Evolutionary conservation across 2,888 invertebrate genomes (phyloP).

Genomic region (Heliothis peltigera): DNA sequence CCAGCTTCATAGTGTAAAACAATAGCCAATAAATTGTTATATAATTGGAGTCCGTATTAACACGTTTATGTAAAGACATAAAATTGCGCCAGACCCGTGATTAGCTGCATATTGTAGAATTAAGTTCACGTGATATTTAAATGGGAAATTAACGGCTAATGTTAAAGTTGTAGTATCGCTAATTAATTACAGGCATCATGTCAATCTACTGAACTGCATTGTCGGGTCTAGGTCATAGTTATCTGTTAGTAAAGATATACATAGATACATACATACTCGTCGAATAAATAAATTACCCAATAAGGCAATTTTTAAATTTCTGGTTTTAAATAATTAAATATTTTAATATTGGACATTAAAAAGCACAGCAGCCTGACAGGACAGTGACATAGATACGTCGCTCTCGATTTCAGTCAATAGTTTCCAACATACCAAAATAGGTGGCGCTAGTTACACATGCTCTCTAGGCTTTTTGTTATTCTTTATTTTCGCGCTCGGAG

Average conservation of each 20-base stretch:
- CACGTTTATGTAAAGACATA: constrained; percentile 10
- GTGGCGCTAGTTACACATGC: constrained; percentile 14
- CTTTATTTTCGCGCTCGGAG: constrained; percentile 39
- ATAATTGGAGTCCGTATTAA: constrained; percentile 26
- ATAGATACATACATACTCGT: too few species aligned
- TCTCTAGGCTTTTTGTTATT: constrained; percentile 29
- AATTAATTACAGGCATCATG: constrained; percentile 9
- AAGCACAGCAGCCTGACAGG: constrained; percentile 9
- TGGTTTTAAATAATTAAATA: too few species aligned
- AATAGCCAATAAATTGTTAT: constrained; percentile 29
- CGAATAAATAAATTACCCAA: too few species aligned
- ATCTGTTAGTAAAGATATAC: not conserved
- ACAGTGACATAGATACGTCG: constrained; percentile 16
- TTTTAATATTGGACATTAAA: not conserved
- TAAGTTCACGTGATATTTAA: constrained; percentile 21
- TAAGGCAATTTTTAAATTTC: too few species aligned
- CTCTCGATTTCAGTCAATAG: constrained; percentile 41
- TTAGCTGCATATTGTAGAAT: not conserved
- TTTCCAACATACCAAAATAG: constrained; percentile 9
- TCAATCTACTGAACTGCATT: constrained; percentile 2
- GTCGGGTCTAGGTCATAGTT: constrained; percentile 4
- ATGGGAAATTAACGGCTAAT: constrained; percentile 1
- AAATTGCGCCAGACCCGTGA: constrained; percentile 12
- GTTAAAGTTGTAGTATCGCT: constrained; percentile 1
- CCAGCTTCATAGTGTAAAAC: constrained; percentile 14